phyloP scores from a whole-genome alignment of 2,113 vertebrate genomes.

The Tragelaphus scriptus region DNA sequence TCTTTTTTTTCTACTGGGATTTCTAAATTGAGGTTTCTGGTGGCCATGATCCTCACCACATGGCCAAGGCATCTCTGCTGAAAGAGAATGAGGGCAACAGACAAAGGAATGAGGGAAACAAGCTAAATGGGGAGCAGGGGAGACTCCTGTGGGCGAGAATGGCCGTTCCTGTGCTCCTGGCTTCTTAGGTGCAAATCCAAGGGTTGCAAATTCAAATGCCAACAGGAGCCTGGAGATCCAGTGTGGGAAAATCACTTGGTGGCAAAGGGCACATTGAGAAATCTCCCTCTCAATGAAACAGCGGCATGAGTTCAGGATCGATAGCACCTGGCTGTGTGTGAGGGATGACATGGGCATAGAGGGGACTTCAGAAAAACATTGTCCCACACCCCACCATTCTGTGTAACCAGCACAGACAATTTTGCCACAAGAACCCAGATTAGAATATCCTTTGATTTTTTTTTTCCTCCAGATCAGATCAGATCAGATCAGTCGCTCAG shows the following conservation, averaged over 20 bases:
- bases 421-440: background rate
- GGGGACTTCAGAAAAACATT: background rate
- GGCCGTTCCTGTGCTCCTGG: background rate
- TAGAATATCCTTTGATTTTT: background rate
- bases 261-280: background rate
- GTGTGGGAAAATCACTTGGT: background rate
- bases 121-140: background rate
- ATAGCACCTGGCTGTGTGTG: background rate
- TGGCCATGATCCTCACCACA: background rate
- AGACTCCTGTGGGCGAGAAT: background rate
- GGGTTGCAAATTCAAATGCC: background rate
- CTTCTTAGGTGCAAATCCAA: background rate
- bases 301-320: background rate
- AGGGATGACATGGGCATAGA: background rate
- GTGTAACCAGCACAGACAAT: background rate
- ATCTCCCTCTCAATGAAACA: background rate
- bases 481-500: no score
- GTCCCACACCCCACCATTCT: background rate
- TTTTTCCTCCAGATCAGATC: background rate
- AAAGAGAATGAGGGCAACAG: background rate
- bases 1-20: background rate
- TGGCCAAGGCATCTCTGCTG: background rate
- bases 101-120: background rate
- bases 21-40: slow-evolving; percentile 1
- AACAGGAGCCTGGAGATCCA: background rate